Base-by-base conservation (phyloP, 2,113 vertebrate genomes). In the Dinomys branickii region DNA sequence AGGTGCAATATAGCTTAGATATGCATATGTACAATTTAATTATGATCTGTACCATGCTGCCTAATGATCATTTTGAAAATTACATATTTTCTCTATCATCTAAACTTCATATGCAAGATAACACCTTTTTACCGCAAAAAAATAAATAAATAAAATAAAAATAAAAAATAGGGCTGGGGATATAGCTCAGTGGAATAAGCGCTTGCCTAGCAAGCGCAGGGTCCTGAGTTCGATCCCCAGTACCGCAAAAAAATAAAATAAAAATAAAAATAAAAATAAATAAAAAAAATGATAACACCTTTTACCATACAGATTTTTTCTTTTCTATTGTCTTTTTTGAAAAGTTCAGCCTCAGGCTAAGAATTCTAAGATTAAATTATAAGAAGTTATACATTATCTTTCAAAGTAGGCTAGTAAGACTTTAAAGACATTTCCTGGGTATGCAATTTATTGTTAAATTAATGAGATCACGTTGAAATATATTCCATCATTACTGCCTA, bases 31-130 rank as follows among this genome's bases (percentile, higher is more conserved):
- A 69, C 83, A 75, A 92, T 94, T 78, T 94, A 96, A 94, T 97
- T 97, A 94, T 59, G 54, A 94, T 86, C 59, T 88, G 52, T 71
- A 88, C 78, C 88, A 65, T 94, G 63, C 61, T 94, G 94, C 71
- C 86, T 94, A 94, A 90, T 94, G 92, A 94, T 93, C 89, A 86
- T 91, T 89, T 96, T 94, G 1, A 26, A 97, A 97, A 93, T 96
- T 97, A 95, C 56, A 94, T 94, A 90, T 94, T 96, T 97, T 77
- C 73, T n/a, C 26, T 94, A 88, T 97, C n/a, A 97, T 94, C 83
- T 97, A 89, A 96, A 94, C 54, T 94, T 96, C 91, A 97, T 2
- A 93, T 96, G 17, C 50, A 94, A 86, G 67, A 94, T 85, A 73
- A 95, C 84, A 90, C 3, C 50, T 95, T 96, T 50, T 90, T n/a